Percentiles rank a stretch among this genome's conserved stretches.
phyloP scores from a whole-genome alignment of 2,113 vertebrate species.

The Indri indri region DNA sequence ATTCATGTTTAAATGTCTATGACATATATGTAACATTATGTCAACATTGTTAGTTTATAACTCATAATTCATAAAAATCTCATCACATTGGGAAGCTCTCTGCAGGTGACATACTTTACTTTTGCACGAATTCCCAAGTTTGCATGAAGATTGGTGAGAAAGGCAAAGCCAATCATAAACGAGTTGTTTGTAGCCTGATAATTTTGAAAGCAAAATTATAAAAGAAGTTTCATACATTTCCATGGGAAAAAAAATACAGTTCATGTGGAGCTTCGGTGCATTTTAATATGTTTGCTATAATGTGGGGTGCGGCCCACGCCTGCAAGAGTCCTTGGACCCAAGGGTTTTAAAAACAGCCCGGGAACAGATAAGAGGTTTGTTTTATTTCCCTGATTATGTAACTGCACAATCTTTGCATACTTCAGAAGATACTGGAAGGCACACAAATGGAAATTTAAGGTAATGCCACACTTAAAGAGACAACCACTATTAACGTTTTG shows the following conservation, averaged over 20 bases:
- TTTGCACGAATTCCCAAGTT: neutral
- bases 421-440: neutral
- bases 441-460: neutral
- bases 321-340: neutral
- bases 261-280: too few relatives aligned
- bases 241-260: neutral
- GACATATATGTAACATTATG: neutral
- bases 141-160: neutral
- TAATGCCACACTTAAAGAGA: neutral
- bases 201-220: neutral
- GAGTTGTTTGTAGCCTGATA: neutral
- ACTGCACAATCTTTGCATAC: neutral
- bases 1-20: neutral
- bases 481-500: neutral
- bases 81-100: neutral
- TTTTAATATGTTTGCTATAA: rapidly evolving
- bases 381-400: neutral
- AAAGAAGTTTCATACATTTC: neutral
- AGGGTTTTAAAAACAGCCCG: neutral
- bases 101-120: neutral
- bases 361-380: neutral
- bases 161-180: neutral
- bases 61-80: neutral
- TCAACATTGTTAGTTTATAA: neutral
- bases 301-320: too few relatives aligned